Base-by-base conservation (phyloP, 2,113 vertebrate genomes). In the Spheniscus mendiculus region DNA sequence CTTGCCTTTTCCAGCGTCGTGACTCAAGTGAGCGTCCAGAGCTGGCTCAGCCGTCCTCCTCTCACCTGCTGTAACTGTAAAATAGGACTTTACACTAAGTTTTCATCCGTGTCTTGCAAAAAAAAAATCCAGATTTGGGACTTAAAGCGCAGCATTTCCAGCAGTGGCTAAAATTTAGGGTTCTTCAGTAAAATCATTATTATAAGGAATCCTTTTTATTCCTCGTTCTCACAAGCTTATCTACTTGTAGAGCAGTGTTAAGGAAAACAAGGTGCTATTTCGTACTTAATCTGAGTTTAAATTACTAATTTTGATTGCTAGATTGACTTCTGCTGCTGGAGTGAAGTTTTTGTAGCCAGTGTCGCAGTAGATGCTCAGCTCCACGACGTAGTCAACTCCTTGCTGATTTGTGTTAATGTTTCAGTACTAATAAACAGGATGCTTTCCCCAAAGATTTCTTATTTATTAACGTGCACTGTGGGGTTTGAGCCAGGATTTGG, bases 351-450 rank as follows among this genome's bases (percentile, higher is more conserved):
- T 30, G 55, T 16, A 42, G 56, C 25, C 17, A 1, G 8, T 5
- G 29, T 20, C 4, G 4, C 42, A 4, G 20, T 2, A 21, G 45
- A 15, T 2, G 49, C 29, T 72, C 29, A 1, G 21, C 21, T 50
- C 44, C 15, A 5, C 1, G 2, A 13, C 1, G 0, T 2, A 2
- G 13, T 12, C 13, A 12, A 0, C 42, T 4, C 78, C 36, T 44
- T 3, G 13, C 26, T 36, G 50, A 18, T 17, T 21, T 23, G 8
- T 3, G 5, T 66, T 26, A 15, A 8, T 15, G 8, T 32, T 76
- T 45, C 7, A 72, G 23, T 26, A 4, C 52, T 21, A 40, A 72
- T 23, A 58, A 79, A 49, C 1, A 9, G 23, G 32, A 15, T 77
- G 27, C 16, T 53, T 32, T 15, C n/a, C 20, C 5, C 30, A 10